phyloP scores from a whole-genome alignment of 2,113 vertebrate species.

The Phrynosoma platyrhinos region DNA sequence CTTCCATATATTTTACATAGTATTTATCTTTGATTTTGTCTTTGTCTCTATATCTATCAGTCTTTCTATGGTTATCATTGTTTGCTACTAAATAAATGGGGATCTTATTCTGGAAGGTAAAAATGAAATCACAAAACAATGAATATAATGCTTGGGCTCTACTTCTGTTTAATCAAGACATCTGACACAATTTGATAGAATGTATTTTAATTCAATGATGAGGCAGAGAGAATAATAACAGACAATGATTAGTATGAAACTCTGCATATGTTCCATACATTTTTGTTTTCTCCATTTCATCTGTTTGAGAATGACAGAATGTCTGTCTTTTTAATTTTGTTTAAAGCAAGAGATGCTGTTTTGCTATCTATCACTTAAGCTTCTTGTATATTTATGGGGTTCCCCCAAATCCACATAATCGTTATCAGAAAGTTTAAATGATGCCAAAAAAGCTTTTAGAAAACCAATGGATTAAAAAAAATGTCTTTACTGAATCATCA shows the following conservation, averaged over 20 bases:
- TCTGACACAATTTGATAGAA: background rate
- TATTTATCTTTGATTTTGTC: too few species aligned
- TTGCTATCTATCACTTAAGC: background rate
- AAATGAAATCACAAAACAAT: background rate
- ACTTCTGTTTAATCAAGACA: background rate
- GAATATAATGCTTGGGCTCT: background rate
- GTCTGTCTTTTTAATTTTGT: slow-evolving; percentile 3
- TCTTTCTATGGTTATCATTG: too few species aligned
- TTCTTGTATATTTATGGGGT: background rate
- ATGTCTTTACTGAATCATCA: background rate
- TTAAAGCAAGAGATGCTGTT: background rate
- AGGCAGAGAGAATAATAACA: background rate
- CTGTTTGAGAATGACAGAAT: background rate
- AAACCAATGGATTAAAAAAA: background rate
- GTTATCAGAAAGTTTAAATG: slow-evolving; percentile 13
- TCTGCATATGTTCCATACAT: too few species aligned
- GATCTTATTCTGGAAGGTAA: background rate
- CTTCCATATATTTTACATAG: background rate
- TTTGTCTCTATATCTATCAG: too few species aligned
- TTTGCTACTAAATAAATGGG: background rate
- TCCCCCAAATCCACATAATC: slow-evolving; percentile 5
- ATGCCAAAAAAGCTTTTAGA: slow-evolving; percentile 31
- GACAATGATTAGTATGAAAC: background rate
- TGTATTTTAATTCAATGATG: background rate
- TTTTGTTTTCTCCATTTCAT: slow-evolving; percentile 22